Evolutionary conservation across 2,113 vertebrate species (phyloP), one percentile per base, ranked within the genome.

Genomic region (Callipepla californica): DNA sequence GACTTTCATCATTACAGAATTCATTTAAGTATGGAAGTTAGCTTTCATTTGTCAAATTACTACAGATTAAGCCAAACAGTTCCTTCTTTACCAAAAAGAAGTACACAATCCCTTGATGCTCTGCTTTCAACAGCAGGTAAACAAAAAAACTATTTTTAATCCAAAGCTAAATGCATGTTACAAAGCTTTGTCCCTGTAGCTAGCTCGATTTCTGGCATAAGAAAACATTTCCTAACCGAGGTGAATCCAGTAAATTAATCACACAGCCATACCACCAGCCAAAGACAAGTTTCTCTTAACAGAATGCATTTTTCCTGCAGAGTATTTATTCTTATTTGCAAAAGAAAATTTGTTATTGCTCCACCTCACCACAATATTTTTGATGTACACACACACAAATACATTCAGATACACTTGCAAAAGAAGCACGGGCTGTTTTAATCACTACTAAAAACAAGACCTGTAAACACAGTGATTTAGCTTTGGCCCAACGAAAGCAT

Each of bases 11-110:
- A 81, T 48, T 55, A 75, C 4, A 80, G 44, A 90, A 77, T 42
- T n/a, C 73, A 79, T 92, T 65, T 88, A 79, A 17, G 69, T 40
- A 75, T 18, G 11, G 20, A 86, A 77, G 65, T 89, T 80, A 74
- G 80, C 55, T 47, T 53, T 28, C 47, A 86, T 45, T 62, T 93
- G 85, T 68, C 83, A 94, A 80, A 88, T 61, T 18, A 47, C 82
- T 90, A 58, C 34, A 80, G 34, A 93, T 2, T 13, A 93, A 57
- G 19, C 80, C 80, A 22, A 88, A 80, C 28, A 79, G 7, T 70
- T 67, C 28, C 69, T 61, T 61, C 11, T 70, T 92, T 90, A 51
- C 47, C 78, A 13, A 65, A 47, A 47, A 25, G 42, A n/a, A 13
- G 26, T 26, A 14, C 1, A 5, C 0, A 58, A 1, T 51, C 55